Evolutionary conservation across 2,113 vertebrate genomes (phyloP).

Genomic region (Grus americana): DNA sequence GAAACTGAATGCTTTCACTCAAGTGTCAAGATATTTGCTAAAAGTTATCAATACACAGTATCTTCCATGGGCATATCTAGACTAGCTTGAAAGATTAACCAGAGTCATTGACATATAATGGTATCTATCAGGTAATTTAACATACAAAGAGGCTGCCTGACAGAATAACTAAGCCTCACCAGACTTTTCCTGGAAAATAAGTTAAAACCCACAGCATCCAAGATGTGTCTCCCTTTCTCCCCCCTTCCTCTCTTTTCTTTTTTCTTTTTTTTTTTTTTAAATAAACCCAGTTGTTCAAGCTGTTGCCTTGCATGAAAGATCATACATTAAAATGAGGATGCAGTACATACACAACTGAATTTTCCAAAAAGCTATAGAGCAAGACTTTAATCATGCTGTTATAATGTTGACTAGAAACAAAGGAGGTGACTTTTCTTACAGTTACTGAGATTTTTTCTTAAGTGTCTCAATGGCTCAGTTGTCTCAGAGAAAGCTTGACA

Average conservation of each 20-base stretch:
- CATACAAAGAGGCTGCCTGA: not conserved
- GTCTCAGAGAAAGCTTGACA: not conserved
- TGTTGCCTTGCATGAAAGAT: not conserved
- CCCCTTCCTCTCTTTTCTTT: fast-evolving
- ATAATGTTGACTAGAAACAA: not conserved
- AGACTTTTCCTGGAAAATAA: not conserved
- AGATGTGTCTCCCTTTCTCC: fast-evolving
- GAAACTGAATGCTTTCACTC: not conserved
- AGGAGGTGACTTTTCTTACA: not conserved
- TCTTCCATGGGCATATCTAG: not conserved
- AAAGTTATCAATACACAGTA: not conserved
- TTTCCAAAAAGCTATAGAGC: not conserved
- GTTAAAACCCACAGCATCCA: not conserved
- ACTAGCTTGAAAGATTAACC: not conserved
- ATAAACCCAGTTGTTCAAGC: not conserved
- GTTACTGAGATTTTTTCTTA: not conserved
- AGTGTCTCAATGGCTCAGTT: not conserved
- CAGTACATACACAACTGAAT: not conserved
- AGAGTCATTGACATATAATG: not conserved
- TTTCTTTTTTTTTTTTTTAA: not conserved
- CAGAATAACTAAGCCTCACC: not conserved
- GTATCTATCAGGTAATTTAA: not conserved
- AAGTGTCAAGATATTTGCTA: not conserved
- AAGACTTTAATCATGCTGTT: not conserved
- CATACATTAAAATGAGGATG: not conserved